phyloP scores from a whole-genome alignment of 2,888 invertebrate species.

The Stegana nigrithorax region DNA sequence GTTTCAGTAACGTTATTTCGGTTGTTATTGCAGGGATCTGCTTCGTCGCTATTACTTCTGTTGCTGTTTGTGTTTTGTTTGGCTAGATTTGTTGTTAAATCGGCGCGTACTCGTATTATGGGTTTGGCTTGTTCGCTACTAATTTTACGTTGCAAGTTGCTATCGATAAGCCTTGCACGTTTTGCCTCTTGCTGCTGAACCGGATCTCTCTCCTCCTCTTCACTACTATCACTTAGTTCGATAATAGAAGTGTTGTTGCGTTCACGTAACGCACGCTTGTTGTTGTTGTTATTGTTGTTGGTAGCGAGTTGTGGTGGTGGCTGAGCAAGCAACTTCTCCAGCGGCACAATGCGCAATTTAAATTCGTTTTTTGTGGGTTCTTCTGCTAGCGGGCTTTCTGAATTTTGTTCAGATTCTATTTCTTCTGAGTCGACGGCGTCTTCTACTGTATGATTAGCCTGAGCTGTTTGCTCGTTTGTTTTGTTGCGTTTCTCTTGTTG shows the following conservation, averaged over 20 bases:
- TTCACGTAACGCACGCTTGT: conserved; percentile 33
- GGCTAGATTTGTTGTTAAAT: background rate
- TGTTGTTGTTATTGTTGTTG: too few relatives aligned
- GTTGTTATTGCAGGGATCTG: background rate
- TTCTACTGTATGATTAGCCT: background rate
- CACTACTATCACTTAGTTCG: conserved; percentile 51
- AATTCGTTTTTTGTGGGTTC: conserved; percentile 34
- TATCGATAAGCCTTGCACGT: background rate
- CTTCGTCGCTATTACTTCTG: background rate
- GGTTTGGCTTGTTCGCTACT: conserved; percentile 3
- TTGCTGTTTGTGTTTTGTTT: background rate
- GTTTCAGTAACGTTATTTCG: background rate
- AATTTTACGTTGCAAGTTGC: background rate
- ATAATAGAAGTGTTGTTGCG: conserved; percentile 47
- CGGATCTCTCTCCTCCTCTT: conserved; percentile 23
- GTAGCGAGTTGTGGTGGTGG: background rate
- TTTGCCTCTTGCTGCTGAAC: background rate
- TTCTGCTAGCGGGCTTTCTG: conserved; percentile 16
- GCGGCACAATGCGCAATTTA: conserved; percentile 61
- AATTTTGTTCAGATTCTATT: conserved; percentile 13
- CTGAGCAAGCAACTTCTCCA: conserved; percentile 56
- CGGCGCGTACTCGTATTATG: background rate
- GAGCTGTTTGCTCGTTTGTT: background rate
- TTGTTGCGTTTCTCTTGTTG: background rate
- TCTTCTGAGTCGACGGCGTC: background rate